These are phyloP conservation scores for Pseudorasbora parva DNA, from an alignment of 2,113 vertebrate genomes.

Conservation along the genomic window DNA sequence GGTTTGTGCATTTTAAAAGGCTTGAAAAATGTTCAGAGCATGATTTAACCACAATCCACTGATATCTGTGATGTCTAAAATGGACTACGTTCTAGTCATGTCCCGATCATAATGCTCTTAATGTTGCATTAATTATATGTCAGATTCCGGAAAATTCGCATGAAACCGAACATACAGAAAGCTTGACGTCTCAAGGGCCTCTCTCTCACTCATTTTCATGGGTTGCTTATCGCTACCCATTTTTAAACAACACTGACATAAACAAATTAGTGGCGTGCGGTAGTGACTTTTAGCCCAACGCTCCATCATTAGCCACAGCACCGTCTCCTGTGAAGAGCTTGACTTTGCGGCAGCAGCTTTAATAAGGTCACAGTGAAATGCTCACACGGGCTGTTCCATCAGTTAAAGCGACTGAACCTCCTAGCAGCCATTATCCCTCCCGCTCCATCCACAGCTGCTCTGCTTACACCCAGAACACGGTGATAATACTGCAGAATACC, in stretches of 20 bases:
- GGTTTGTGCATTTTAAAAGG: not conserved
- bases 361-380: conserved; percentile 45
- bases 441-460: conserved; percentile 10
- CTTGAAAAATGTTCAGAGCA: not conserved
- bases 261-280: conserved; percentile 26
- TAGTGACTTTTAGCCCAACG: not conserved
- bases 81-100: not conserved
- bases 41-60: not conserved
- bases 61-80: not conserved
- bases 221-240: conserved; percentile 6
- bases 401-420: conserved; percentile 40
- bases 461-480: conserved; percentile 18
- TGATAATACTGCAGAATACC: conserved; percentile 26
- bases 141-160: not conserved
- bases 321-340: conserved; percentile 18
- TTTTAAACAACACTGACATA: conserved; percentile 35
- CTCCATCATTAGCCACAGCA: conserved; percentile 22
- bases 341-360: conserved; percentile 36
- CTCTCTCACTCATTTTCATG: not conserved
- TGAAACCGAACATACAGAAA: not conserved
- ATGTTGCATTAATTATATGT: not conserved
- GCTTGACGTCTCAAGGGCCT: not conserved
- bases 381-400: conserved; percentile 38
- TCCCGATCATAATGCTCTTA: not conserved
- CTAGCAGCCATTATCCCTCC: conserved; percentile 48